Evolutionary conservation across 2,797 vertebrate genomes (phyloP).

Genomic region (Coregonus ussuriensis): DNA sequence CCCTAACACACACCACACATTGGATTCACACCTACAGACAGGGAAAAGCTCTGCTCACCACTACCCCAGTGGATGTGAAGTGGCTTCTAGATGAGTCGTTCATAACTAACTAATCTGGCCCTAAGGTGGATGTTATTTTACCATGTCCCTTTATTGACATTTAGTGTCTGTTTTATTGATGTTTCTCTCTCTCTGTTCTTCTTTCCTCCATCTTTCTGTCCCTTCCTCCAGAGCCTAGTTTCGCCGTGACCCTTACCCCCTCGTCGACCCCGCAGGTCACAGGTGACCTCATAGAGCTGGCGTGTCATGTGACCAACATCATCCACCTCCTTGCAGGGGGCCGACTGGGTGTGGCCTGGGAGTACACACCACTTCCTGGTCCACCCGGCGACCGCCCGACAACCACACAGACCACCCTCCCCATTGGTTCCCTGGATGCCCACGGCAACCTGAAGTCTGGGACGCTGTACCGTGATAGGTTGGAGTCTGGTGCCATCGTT

Average conservation of each 20-base stretch:
- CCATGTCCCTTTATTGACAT: too few species aligned
- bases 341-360: slow-evolving; percentile 84
- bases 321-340: slow-evolving; percentile 49
- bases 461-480: slow-evolving; percentile 70
- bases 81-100: too few species aligned
- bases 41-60: too few species aligned
- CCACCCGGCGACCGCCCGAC: slow-evolving; percentile 29
- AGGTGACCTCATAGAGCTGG: slow-evolving; percentile 83
- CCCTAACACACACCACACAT: too few species aligned
- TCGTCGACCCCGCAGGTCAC: slow-evolving; percentile 74
- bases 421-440: slow-evolving; percentile 80
- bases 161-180: too few species aligned
- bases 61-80: too few species aligned
- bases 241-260: slow-evolving; percentile 71
- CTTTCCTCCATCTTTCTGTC: not conserved
- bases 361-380: slow-evolving; percentile 74
- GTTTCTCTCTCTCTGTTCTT: slow-evolving; percentile 13
- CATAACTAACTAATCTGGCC: too few species aligned
- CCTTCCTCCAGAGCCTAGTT: slow-evolving; percentile 78
- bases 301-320: slow-evolving; percentile 77
- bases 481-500: slow-evolving; percentile 79
- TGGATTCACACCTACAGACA: too few species aligned
- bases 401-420: slow-evolving; percentile 49
- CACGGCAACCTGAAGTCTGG: slow-evolving; percentile 79
- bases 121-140: too few species aligned